phyloP scores from a whole-genome alignment of 1,140 invertebrate species.

The Phthorimaea operculella region DNA sequence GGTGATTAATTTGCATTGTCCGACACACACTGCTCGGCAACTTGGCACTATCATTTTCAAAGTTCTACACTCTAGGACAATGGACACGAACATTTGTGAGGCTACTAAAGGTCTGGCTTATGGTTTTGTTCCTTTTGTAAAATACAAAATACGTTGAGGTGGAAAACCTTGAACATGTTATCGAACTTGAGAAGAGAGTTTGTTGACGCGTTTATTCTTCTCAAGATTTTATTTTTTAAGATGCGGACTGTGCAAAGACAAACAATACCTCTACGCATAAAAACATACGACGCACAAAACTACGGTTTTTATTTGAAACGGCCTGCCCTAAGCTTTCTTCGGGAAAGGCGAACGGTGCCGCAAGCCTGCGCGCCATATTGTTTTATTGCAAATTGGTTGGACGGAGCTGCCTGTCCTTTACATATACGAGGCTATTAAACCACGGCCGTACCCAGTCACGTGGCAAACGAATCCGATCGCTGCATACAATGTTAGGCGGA shows the following conservation, averaged over 20 bases:
- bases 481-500: conserved; percentile 47
- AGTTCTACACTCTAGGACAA: not conserved
- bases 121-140: not conserved
- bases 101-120: not conserved
- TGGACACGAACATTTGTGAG: not conserved
- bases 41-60: not conserved
- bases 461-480: conserved; percentile 64
- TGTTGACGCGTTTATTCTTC: too few relatives aligned
- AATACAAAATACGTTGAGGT: not conserved
- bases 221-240: too few relatives aligned
- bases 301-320: not conserved
- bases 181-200: too few relatives aligned
- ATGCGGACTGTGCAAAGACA: too few relatives aligned
- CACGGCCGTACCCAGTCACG: conserved; percentile 57
- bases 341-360: not conserved
- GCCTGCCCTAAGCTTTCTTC: not conserved
- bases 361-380: conserved; percentile 38
- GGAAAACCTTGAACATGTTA: too few relatives aligned
- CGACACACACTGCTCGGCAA: not conserved
- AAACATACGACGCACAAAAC: too few relatives aligned
- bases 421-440: conserved; percentile 66
- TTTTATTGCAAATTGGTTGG: conserved; percentile 68
- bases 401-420: conserved; percentile 60
- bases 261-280: too few relatives aligned
- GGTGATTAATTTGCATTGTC: conserved; percentile 1